Evolutionary conservation across 2,888 invertebrate species (phyloP).

Genomic region (Oscheius sp.): DNA sequence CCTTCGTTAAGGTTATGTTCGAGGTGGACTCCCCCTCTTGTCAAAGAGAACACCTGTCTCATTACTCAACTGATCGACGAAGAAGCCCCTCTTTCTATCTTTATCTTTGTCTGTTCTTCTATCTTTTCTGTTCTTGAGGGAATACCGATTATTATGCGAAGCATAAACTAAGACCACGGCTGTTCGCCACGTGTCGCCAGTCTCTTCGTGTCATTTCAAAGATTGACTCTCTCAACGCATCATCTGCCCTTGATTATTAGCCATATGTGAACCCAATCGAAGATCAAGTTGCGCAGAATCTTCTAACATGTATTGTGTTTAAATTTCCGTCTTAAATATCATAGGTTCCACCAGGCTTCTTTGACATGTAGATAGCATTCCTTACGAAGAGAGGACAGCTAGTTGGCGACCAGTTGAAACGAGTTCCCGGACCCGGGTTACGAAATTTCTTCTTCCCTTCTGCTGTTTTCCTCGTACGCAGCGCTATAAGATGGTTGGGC

Average conservation of each 20-base stretch:
- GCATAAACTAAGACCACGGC: conserved; percentile 1
- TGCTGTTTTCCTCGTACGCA: conserved; percentile 30
- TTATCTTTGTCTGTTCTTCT: too few relatives aligned
- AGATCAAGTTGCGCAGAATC: neutral
- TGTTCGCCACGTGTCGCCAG: neutral
- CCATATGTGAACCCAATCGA: neutral
- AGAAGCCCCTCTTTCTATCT: too few relatives aligned
- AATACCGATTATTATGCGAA: neutral
- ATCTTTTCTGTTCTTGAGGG: too few relatives aligned
- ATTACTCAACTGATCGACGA: neutral
- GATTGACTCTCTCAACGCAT: too few relatives aligned
- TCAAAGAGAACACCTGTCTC: neutral
- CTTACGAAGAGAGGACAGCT: neutral
- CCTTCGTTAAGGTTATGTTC: neutral
- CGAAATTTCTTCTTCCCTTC: conserved; percentile 17
- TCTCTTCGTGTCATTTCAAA: too few relatives aligned
- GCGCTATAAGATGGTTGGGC: conserved; percentile 16
- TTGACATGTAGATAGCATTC: neutral
- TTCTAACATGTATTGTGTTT: neutral
- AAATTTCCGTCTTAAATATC: neutral
- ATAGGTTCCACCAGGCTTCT: conserved; percentile 11
- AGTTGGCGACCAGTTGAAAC: conserved; percentile 13
- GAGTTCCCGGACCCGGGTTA: conserved; percentile 16
- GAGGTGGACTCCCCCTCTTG: neutral
- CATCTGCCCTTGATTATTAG: too few relatives aligned